Base-by-base conservation (phyloP, 2,888 invertebrate species). In the Ophion obscuratus region DNA sequence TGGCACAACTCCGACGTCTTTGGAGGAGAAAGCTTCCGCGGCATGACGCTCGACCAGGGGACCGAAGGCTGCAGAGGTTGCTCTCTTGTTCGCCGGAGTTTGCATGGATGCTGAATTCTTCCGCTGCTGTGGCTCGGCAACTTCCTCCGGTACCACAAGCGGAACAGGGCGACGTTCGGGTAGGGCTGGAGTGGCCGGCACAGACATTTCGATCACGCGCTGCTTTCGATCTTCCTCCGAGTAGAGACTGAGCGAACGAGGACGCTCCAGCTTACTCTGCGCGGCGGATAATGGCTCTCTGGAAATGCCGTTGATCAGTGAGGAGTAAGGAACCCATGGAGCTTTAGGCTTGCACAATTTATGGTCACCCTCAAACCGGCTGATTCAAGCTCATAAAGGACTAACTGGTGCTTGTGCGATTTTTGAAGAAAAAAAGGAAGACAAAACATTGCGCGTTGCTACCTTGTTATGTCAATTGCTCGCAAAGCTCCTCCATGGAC, bases 231-330 rank as follows among this genome's bases (percentile, higher is more conserved):
- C 92, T 17, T 92, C 92, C 71, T 93, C 93, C 9, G 92, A 92
- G 80, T 91, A 92, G 64, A 93, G 90, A 78, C 93, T 93, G 79
- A 93, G 84, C 27, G 93, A 93, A 59, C 92, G 92, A 66, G 93
- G 93, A 74, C 93, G 92, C 86, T 93, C 92, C 76, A 90, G 81
- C 87, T 92, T 93, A 70, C 87, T 81, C n/a, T 86, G 71, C 59
- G 88, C 84, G 24, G 86, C 85, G 14, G 89, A 80, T 71, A 87
- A n/a, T 24, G 14, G 44, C 57, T 89, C 88, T 85, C 92, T 93
- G 90, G 92, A 92, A 91, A 84, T 80, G 80, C 31, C 11, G 14
- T 5, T 53, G 53, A 53, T 53, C 4, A 14, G 17, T 53, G 53
- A 53, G 17, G 5, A 14, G 53, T 40, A 40, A 9, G 9, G 40